A percentile compares a stretch with the other conserved stretches of the same genome.
These are phyloP conservation scores for Xiphorhynchus erythropygius DNA, from an alignment of 2,797 vertebrate genomes.

Conservation along the genomic window DNA sequence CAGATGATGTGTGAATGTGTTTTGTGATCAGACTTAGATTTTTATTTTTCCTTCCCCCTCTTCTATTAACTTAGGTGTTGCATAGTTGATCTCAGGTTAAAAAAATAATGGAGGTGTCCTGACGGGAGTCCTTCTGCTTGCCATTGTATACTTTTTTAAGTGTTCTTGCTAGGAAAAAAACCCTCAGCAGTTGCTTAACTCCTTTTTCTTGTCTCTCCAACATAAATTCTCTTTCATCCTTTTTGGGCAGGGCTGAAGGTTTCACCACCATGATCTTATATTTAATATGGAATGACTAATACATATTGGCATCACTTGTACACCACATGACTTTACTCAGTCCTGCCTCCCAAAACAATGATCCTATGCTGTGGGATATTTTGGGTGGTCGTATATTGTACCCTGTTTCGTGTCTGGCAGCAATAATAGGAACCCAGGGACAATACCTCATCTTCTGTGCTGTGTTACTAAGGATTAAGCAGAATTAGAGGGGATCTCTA, in stretches of 20 bases:
- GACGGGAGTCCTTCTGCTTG: neutral
- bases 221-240: neutral
- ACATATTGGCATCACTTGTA: neutral
- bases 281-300: neutral
- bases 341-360: neutral
- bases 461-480: neutral
- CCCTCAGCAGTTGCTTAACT: neutral
- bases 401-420: neutral
- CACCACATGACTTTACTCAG: neutral
- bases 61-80: neutral
- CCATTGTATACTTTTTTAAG: neutral
- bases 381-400: neutral
- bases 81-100: neutral
- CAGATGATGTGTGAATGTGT: neutral
- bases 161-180: neutral
- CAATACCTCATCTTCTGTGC: neutral
- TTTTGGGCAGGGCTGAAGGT: neutral
- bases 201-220: neutral
- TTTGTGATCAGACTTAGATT: neutral
- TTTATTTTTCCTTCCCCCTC: neutral
- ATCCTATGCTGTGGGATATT: rapidly evolving
- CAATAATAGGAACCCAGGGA: neutral
- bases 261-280: neutral
- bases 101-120: neutral
- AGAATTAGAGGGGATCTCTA: constrained; percentile 3